These are phyloP conservation scores for Cavia porcellus DNA, from an alignment of 2,113 vertebrate genomes.

Conservation along the genomic window DNA sequence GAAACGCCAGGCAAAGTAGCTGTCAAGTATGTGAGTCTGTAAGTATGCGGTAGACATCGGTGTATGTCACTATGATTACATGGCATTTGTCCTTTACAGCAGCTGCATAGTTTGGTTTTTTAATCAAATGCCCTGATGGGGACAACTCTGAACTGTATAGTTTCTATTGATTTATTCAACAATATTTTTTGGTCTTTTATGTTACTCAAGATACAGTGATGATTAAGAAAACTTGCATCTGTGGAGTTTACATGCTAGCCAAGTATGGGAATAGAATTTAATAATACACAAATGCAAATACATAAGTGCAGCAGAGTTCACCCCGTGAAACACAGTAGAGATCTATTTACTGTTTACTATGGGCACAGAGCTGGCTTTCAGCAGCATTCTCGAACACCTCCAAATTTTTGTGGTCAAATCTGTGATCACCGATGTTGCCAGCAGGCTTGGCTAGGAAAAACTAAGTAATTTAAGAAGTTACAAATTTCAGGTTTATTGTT, in stretches of 20 bases:
- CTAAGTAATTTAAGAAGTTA: conserved; percentile 28
- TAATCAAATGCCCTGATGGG: too few relatives aligned
- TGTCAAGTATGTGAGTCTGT: not conserved
- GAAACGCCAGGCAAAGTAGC: not conserved
- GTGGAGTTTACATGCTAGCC: not conserved
- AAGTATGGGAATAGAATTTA: not conserved
- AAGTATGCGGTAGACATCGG: not conserved
- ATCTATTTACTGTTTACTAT: not conserved
- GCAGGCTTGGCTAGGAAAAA: not conserved
- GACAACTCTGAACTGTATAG: not conserved
- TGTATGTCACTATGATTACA: not conserved
- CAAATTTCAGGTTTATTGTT: conserved; percentile 22
- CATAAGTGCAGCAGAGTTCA: not conserved
- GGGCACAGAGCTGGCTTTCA: not conserved
- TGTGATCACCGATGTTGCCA: not conserved
- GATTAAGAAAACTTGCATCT: not conserved
- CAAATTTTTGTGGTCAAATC: not conserved
- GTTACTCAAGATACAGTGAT: not conserved
- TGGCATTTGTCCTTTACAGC: conserved; percentile 21
- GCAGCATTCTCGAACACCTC: not conserved
- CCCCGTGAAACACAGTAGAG: not conserved
- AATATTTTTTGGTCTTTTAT: not conserved
- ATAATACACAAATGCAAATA: not conserved
- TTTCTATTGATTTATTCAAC: not conserved
- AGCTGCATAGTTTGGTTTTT: not conserved